phyloP scores from a whole-genome alignment of 2,113 vertebrate genomes.

The Zosterops lateralis region DNA sequence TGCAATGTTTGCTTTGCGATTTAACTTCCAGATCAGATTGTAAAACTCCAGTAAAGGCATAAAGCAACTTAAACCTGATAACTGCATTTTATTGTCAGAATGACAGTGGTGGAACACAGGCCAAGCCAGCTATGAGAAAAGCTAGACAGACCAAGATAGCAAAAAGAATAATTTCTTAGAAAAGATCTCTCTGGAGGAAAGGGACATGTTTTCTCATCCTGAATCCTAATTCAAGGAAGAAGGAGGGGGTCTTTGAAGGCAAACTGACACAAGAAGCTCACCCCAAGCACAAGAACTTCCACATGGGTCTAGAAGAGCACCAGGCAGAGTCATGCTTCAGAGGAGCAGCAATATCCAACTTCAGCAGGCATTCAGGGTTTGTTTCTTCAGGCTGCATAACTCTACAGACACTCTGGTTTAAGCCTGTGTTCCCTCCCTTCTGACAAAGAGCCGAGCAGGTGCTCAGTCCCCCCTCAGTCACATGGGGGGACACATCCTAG shows the following conservation, averaged over 20 bases:
- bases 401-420: background rate
- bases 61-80: background rate
- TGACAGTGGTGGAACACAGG: background rate
- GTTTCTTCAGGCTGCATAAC: background rate
- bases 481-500: background rate
- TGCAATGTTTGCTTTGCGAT: background rate
- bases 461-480: background rate
- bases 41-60: background rate
- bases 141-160: background rate
- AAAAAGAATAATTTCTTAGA: background rate
- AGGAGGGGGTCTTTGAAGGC: accelerated
- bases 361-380: background rate
- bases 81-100: background rate
- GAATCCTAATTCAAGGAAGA: background rate
- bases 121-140: background rate
- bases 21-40: background rate
- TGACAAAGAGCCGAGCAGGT: background rate
- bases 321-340: background rate
- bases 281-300: background rate
- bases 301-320: background rate
- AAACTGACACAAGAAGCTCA: accelerated
- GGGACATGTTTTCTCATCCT: background rate
- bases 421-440: background rate
- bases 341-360: background rate
- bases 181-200: background rate